Evolutionary conservation across 1,140 invertebrate species (phyloP).

Genomic region (Hylaeus volcanicus): DNA sequence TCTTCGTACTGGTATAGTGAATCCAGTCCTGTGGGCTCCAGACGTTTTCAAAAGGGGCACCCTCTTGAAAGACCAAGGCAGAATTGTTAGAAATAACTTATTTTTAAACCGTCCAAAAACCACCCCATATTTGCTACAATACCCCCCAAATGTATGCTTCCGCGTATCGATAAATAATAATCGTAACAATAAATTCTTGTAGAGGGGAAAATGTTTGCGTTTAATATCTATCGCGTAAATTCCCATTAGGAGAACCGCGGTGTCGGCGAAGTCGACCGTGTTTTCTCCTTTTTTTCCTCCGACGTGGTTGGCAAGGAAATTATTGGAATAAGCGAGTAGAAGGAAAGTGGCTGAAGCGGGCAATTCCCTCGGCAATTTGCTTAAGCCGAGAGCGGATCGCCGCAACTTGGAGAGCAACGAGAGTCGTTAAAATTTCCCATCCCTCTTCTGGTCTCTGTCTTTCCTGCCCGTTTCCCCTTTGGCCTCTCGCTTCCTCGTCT

Average conservation of each 20-base stretch:
- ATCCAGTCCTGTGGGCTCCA: too few relatives aligned
- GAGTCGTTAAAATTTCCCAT: slow-evolving; percentile 64
- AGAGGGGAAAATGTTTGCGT: neutral
- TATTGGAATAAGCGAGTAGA: slow-evolving; percentile 61
- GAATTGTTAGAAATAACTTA: too few relatives aligned
- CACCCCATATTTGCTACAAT: too few relatives aligned
- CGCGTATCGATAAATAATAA: too few relatives aligned
- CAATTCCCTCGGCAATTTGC: slow-evolving; percentile 65
- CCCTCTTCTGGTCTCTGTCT: slow-evolving; percentile 6
- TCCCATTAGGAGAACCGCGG: slow-evolving; percentile 13
- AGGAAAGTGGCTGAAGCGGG: slow-evolving; percentile 58
- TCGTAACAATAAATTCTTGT: neutral
- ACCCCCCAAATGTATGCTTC: too few relatives aligned
- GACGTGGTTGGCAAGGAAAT: slow-evolving; percentile 48
- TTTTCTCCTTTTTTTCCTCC: slow-evolving; percentile 23
- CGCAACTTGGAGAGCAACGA: slow-evolving; percentile 60
- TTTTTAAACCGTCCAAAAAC: too few relatives aligned
- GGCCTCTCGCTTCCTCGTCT: neutral
- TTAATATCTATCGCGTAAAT: slow-evolving; percentile 12
- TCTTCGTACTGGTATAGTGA: too few relatives aligned
- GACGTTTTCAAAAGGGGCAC: too few relatives aligned
- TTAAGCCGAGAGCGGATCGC: slow-evolving; percentile 64
- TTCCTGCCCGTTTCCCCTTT: neutral
- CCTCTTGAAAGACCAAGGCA: too few relatives aligned
- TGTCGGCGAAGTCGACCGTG: slow-evolving; percentile 29